A percentile compares a stretch with the other conserved stretches of the same genome.
Conservation (phyloP, 2,888 invertebrate genomes). For the Beris chalybata region DNA sequence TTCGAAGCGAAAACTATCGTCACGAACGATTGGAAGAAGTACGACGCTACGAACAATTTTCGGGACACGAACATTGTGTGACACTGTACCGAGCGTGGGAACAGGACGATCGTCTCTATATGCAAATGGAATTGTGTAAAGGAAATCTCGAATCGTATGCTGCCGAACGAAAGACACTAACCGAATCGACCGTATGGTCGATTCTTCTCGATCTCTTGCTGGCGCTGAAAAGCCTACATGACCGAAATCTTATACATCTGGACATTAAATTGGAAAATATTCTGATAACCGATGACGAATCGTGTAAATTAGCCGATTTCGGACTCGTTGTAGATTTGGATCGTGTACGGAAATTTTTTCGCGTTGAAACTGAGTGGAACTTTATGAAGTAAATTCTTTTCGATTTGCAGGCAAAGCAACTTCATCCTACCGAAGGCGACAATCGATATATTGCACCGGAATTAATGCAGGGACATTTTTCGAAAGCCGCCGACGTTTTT, state of each 20-base stretch:
- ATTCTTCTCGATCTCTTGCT: conserved; percentile 65
- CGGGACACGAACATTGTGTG: conserved; percentile 68
- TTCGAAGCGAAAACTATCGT: conserved; percentile 63
- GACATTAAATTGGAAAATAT: conserved; percentile 81
- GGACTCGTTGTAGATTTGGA: conserved; percentile 69
- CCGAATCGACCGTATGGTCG: conserved; percentile 67
- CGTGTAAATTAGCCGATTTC: conserved; percentile 76
- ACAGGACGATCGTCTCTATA: conserved; percentile 67
- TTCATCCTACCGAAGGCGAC: conserved; percentile 71
- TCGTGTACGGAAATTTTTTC: conserved; percentile 49
- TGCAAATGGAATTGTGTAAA: conserved; percentile 72
- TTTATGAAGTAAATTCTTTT: conserved; percentile 5
- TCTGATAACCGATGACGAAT: conserved; percentile 64
- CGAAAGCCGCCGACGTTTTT: conserved; percentile 73
- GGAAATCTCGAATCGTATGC: conserved; percentile 64
- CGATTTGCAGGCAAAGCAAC: conserved; percentile 56
- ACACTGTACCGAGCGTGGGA: conserved; percentile 73
- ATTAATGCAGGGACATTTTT: conserved; percentile 65
- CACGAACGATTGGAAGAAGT: conserved; percentile 66
- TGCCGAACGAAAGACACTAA: conserved; percentile 60
- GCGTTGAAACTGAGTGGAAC: not conserved
- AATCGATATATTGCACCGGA: conserved; percentile 75
- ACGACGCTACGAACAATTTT: conserved; percentile 68
- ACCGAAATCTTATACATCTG: conserved; percentile 68
- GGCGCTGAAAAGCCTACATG: conserved; percentile 67